Base-by-base conservation (phyloP, 2,888 invertebrate genomes). In the Melieria crassipennis region DNA sequence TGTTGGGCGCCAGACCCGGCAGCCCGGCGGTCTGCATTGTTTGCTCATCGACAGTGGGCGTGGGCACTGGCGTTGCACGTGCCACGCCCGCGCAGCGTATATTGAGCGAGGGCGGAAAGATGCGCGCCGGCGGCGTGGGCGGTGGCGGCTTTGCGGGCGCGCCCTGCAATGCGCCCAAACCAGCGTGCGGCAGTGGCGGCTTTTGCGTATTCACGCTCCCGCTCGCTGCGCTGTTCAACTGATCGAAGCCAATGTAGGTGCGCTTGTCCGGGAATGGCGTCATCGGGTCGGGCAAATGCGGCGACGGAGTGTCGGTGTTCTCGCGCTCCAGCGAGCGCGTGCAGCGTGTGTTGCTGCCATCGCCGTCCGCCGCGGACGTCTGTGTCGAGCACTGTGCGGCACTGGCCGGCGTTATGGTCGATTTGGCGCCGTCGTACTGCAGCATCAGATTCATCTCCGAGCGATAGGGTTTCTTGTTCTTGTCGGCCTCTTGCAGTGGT, bases 381-480 rank as follows among this genome's bases (percentile, higher is more conserved):
- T 70, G 70, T 30, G 56, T 71, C 5, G 55, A 52, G 7, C 45
- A 64, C 7, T 70, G 72, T 5, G 61, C 64, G 45, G 65, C 72
- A 30, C 78, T 73, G 43, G 75, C 61, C 6, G 71, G 76, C 7
- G 58, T 67, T n/a, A 48, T 11, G 7, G 63, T 56, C 3, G 78
- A 75, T 77, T 81, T 83, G 70, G 80, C 73, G 74, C 83, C 86
- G 60, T 85, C 84, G 71, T 85, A 87, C 52, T 82, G 83, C 61
- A 87, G 77, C 70, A 85, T 79, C 56, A 87, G 76, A 78, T 87
- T 87, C 84, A 87, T 85, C 81, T 87, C 87, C 5, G 87, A 87
- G 57, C 87, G 85, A 77, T 84, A 87, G 5, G 87, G 87, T 69
- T 87, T 87, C 66, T 80, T 81, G 43, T 78, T 80, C 64, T 78